Evolutionary conservation across 2,888 invertebrate species (phyloP).

Genomic region (Drosophila ustulata): DNA sequence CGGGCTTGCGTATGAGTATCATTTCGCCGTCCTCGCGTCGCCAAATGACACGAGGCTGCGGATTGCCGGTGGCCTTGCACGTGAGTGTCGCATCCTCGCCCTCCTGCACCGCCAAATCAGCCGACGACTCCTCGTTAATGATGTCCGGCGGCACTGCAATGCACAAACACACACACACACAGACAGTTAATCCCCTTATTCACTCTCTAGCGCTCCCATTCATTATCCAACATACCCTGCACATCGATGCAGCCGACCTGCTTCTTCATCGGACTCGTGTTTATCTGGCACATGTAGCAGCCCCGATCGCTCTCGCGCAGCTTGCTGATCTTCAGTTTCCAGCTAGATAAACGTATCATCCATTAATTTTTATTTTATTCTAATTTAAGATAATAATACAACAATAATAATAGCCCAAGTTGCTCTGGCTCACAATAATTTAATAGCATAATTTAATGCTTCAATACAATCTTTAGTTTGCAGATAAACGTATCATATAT

Average conservation of each 20-base stretch:
- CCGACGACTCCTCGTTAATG: constrained; percentile 90
- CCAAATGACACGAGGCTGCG: constrained; percentile 92
- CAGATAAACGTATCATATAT: too few species aligned
- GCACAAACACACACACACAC: not conserved
- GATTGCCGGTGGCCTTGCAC: constrained; percentile 93
- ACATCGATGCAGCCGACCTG: constrained; percentile 95
- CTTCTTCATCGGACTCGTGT: constrained; percentile 94
- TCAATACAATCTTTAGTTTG: too few species aligned
- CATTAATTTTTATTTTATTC: too few species aligned
- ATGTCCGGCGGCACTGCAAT: constrained; percentile 91
- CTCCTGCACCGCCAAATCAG: constrained; percentile 91
- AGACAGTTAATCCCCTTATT: not conserved
- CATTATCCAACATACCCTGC: constrained; percentile 88
- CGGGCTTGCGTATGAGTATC: constrained; percentile 86
- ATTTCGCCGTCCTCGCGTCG: constrained; percentile 90
- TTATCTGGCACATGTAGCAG: constrained; percentile 97
- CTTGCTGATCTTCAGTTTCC: constrained; percentile 94
- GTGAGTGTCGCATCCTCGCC: constrained; percentile 91
- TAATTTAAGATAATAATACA: too few species aligned
- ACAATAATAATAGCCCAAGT: too few species aligned
- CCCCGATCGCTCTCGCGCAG: constrained; percentile 93
- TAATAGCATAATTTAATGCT: too few species aligned
- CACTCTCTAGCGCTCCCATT: not conserved
- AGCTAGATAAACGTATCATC: constrained; percentile 11
- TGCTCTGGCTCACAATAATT: too few species aligned